Conservation (phyloP, 2,888 invertebrate genomes). For the Balanococcus diminutus region DNA sequence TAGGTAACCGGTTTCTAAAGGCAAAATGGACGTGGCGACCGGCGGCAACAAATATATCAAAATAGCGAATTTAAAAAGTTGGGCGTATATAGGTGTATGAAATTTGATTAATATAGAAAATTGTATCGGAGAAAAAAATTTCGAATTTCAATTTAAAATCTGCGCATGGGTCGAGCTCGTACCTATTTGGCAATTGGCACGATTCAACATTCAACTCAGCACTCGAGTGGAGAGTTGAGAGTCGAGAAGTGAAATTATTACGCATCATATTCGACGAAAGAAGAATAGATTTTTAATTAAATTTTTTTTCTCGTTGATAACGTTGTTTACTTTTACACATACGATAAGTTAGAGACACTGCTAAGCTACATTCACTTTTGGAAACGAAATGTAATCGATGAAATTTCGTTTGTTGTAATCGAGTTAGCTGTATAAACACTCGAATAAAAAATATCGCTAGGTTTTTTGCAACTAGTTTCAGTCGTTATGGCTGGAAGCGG, state of each 20-base stretch:
- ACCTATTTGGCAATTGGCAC: neutral
- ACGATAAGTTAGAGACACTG: neutral
- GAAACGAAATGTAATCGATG: slow-evolving; percentile 8
- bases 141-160: neutral
- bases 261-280: neutral
- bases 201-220: neutral
- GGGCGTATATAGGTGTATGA: slow-evolving; percentile 15
- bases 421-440: neutral
- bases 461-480: neutral
- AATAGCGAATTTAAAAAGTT: neutral
- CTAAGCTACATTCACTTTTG: neutral
- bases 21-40: neutral
- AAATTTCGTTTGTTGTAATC: neutral
- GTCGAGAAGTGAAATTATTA: neutral
- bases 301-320: slow-evolving; percentile 2
- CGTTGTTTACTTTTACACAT: neutral
- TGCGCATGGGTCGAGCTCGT: neutral
- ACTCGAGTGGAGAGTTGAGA: too few species aligned
- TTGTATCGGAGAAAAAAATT: neutral
- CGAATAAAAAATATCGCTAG: neutral
- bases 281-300: slow-evolving; percentile 19
- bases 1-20: neutral
- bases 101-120: slow-evolving; percentile 4
- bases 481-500: neutral
- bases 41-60: slow-evolving; percentile 13